Evolutionary conservation across 1,140 invertebrate species (phyloP).

Genomic region (Drosophila arizonae): DNA sequence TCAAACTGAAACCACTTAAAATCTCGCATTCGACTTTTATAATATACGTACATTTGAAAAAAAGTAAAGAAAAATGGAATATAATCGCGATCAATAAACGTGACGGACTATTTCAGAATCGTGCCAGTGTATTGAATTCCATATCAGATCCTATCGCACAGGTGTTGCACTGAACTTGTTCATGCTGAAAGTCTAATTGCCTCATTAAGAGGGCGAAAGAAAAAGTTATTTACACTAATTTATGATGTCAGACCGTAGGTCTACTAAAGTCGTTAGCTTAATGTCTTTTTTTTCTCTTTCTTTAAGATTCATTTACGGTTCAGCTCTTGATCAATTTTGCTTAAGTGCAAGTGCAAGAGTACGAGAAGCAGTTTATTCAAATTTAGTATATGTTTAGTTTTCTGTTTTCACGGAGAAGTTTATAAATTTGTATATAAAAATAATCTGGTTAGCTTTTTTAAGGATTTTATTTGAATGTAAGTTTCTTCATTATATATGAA

Average conservation of each 20-base stretch:
- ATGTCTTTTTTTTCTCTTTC: neutral
- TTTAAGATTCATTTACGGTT: neutral
- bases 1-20: constrained; percentile 6
- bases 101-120: neutral
- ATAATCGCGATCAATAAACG: neutral
- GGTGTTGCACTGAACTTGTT: constrained; percentile 48
- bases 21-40: constrained; percentile 5
- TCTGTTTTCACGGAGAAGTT: no score
- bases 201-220: neutral
- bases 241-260: constrained; percentile 43
- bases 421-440: no score
- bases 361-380: no score
- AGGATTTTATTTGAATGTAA: no score
- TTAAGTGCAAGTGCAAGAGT: no score
- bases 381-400: no score
- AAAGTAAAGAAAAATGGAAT: neutral
- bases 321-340: neutral
- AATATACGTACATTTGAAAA: neutral
- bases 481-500: no score
- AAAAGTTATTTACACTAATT: constrained; percentile 63
- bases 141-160: constrained; percentile 31
- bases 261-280: constrained; percentile 6
- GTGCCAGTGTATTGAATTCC: neutral
- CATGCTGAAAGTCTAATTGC: neutral
- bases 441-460: no score